Evolutionary conservation across 2,888 invertebrate species (phyloP).

Genomic region (Netelia virgata): DNA sequence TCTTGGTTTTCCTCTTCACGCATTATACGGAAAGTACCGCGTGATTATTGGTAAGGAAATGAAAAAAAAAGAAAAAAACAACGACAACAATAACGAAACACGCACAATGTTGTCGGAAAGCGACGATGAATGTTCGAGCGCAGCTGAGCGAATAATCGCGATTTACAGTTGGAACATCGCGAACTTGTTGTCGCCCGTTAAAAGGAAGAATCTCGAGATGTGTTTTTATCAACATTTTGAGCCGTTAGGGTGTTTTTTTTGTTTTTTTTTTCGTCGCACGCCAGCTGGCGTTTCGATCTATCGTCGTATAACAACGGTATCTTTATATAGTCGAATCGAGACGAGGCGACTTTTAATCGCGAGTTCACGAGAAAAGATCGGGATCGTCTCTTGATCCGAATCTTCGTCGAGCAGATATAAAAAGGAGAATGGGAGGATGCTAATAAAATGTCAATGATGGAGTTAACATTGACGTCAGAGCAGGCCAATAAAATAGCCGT

Average conservation of each 20-base stretch:
- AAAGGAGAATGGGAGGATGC: constrained; percentile 65
- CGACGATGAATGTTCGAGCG: constrained; percentile 35
- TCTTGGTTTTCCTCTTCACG: constrained; percentile 17
- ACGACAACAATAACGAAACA: no score
- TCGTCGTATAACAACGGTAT: neutral
- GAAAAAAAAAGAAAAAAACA: no score
- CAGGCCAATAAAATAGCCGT: constrained; percentile 77
- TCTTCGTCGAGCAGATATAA: constrained; percentile 33
- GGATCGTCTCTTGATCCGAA: constrained; percentile 49
- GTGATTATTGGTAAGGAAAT: no score
- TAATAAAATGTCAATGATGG: constrained; percentile 74
- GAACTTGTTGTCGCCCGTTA: constrained; percentile 42
- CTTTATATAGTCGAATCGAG: neutral
- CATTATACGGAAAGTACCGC: no score
- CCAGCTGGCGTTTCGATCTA: constrained; percentile 19
- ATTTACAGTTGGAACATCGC: constrained; percentile 43
- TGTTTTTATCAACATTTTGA: constrained; percentile 33
- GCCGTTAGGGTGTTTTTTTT: neutral
- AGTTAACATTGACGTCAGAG: constrained; percentile 78
- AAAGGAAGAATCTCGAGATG: neutral
- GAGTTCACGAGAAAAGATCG: constrained; percentile 10
- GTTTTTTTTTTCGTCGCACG: constrained; percentile 3
- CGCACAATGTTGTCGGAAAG: constrained; percentile 41
- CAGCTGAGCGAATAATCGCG: constrained; percentile 56
- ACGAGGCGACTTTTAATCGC: constrained; percentile 27